phyloP scores from a whole-genome alignment of 2,797 vertebrate genomes.

The Bradypodion ventrale region DNA sequence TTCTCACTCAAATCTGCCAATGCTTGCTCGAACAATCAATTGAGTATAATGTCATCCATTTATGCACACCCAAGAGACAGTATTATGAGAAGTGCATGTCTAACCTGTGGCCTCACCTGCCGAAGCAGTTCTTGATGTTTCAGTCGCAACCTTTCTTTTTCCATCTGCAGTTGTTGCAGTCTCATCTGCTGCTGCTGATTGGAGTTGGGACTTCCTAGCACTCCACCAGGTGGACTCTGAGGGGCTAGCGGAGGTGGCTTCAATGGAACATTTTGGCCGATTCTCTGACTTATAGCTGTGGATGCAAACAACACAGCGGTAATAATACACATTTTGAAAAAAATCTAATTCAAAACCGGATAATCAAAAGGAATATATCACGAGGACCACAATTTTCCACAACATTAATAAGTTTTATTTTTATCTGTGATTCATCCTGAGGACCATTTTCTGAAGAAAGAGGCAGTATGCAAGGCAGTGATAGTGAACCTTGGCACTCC shows the following conservation, averaged over 20 bases:
- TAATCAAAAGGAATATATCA: rapidly evolving
- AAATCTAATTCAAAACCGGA: background rate
- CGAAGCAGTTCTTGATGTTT: slow-evolving; percentile 97
- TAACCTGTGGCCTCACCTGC: slow-evolving; percentile 96
- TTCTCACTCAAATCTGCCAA: background rate
- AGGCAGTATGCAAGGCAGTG: too few relatives aligned
- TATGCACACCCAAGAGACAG: slow-evolving; percentile 34
- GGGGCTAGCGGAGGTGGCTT: slow-evolving; percentile 87
- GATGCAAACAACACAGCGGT: slow-evolving; percentile 45
- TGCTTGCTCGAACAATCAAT: slow-evolving; percentile 27
- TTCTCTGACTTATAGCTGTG: slow-evolving; percentile 92
- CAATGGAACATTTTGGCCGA: slow-evolving; percentile 92
- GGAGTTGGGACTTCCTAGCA: slow-evolving; percentile 80
- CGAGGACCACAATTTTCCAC: background rate
- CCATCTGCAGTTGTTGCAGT: slow-evolving; percentile 92
- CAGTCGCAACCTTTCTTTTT: slow-evolving; percentile 92
- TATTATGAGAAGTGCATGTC: slow-evolving; percentile 72
- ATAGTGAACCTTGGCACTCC: too few relatives aligned
- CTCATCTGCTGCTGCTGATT: slow-evolving; percentile 87
- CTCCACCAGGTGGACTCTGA: slow-evolving; percentile 83
- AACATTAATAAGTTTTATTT: background rate
- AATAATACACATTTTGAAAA: too few relatives aligned
- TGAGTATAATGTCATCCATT: slow-evolving; percentile 31
- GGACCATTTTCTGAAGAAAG: background rate
- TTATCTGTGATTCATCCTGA: too few relatives aligned